Base-by-base conservation (phyloP, 1,140 invertebrate genomes). In the Hypothenemus hampei region DNA sequence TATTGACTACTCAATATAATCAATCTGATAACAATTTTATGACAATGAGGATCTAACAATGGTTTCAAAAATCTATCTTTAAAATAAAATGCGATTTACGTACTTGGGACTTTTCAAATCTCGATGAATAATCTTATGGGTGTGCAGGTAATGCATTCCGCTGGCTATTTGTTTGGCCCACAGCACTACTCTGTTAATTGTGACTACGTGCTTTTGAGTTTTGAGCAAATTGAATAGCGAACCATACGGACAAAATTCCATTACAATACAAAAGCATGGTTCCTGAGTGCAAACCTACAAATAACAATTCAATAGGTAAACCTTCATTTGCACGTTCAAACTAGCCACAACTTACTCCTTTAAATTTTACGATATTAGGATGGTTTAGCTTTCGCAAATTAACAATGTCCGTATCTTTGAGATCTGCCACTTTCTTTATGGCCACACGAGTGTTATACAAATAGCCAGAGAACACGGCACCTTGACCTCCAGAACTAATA, bases 181-280 rank as follows among this genome's bases (percentile, higher is more conserved):
- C 37, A 86, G 84, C 3, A 94, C 82, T 26, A 97, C 81, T 67
- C 88, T 81, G 26, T 79, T 76, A 6, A 93, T 93, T 36, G 90
- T 84, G 61, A 98, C 86, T 50, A 83, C 80, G 64, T 69, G 85
- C 80, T 49, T 86, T 84, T 69, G 66, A 35, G 65, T 86, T 63
- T 85, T 83, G 4, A 98, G 76, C 59, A 96, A 80, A 68, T 96
- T 90, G 68, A 94, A 97, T 13, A 99, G 77, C 24, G 93, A 89
- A 8, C 96, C 96, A 69, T 91, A 91, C 2, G 93, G 91, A 71
- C 96, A 98, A 73, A 85, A 98, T 71, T 98, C 96, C 96, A 99
- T 99, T 15, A 98, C 84, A 61, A 99, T 91, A 72, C 93, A 97
- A 69, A 87, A 97, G 65, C 87, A 89, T 3, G 93, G 93, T n/a